phyloP scores from a whole-genome alignment of 2,797 vertebrate species.

The Pangasius macronema region DNA sequence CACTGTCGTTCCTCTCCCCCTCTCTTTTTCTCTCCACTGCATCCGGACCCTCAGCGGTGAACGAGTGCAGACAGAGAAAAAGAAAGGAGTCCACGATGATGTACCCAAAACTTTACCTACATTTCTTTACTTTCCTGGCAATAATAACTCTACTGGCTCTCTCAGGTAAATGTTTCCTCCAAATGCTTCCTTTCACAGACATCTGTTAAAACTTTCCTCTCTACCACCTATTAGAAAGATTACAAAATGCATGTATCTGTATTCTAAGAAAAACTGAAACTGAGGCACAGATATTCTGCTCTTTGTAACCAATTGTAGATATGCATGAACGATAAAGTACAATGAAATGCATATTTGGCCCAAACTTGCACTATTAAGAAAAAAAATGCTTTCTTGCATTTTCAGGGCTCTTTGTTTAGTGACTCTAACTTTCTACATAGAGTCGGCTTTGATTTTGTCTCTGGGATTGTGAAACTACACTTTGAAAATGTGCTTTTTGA shows the following conservation, averaged over 20 bases:
- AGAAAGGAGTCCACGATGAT: constrained; percentile 25
- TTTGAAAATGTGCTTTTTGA: background rate
- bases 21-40: constrained; percentile 15
- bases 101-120: constrained; percentile 41
- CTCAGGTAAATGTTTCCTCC: constrained; percentile 44
- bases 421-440: background rate
- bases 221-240: background rate
- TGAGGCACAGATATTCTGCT: background rate
- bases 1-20: constrained; percentile 34
- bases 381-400: background rate
- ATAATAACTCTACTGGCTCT: constrained; percentile 51
- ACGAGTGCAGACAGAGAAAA: constrained; percentile 37
- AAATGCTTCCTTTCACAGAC: background rate
- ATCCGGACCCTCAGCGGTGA: constrained; percentile 5
- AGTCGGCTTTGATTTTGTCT: background rate
- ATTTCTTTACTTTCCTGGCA: constrained; percentile 44
- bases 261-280: background rate
- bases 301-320: background rate
- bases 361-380: background rate
- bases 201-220: background rate
- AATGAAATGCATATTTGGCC: background rate
- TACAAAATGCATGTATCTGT: background rate
- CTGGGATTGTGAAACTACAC: background rate
- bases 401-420: background rate
- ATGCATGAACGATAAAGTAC: background rate